Base-by-base conservation (phyloP, 1,140 invertebrate species). In the Monochamus saltuarius region DNA sequence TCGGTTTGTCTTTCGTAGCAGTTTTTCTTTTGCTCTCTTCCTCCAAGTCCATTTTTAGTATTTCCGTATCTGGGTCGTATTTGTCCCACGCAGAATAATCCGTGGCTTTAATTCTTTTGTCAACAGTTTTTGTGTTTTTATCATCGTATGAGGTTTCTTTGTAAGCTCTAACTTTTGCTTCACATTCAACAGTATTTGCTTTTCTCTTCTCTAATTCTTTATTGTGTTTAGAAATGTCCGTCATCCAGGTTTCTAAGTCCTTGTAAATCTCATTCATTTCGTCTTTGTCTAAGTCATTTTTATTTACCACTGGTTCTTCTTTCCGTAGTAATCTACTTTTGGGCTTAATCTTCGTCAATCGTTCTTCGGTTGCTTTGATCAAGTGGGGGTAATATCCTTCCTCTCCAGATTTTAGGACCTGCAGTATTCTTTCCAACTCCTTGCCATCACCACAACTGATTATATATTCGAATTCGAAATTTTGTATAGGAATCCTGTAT, bases 11-110 rank as follows among this genome's bases (percentile, higher is more conserved):
- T 53, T 51, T 55, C 16, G 35, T 36, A 4, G 1, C 47, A 42
- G 1, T 40, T 55, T 65, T 65, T 14, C 53, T 66, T 35, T 64
- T 66, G 42, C 67, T 78, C 49, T 87, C 83, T 51, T 86, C 83
- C 35, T 79, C 75, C 36, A 88, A 68, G 57, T 89, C 87, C 70
- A 87, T 82, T 63, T 84, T 85, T 46, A 83, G 74, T 7, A 87
- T 69, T 74, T 89, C 87, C 10, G 80, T 81, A 50, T 89, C 87
- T 1, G 81, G 81, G 71, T 89, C 86, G 68, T 84, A 88, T 72
- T 87, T 87, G 68, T 88, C 84, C 87, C 87, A 89, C 57, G 81
- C 79, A 1, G 67, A 71, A 61, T 89, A 89, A 65, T 88, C 85
- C 4, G 79, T 85, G 9, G 81, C 79, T 34, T 74, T 65, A 37